Evolutionary conservation across 2,797 vertebrate genomes (phyloP).

Genomic region (Acanthornis magna): DNA sequence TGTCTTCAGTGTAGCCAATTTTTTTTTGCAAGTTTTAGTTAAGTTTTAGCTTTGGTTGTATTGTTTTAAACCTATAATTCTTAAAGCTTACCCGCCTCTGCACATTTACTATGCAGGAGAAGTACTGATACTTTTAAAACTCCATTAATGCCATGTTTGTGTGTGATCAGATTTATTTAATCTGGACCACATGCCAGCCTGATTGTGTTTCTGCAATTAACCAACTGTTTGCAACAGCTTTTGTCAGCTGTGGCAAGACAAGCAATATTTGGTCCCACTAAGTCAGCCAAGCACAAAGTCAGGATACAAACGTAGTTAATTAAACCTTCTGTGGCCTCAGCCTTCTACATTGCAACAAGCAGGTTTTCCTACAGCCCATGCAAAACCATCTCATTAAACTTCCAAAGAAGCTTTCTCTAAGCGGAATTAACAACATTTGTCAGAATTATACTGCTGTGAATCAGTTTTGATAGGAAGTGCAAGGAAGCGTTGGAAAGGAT

Average conservation of each 20-base stretch:
- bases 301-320: background rate
- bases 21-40: background rate
- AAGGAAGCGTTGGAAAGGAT: background rate
- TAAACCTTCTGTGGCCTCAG: background rate
- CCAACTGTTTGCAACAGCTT: background rate
- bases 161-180: background rate
- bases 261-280: background rate
- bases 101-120: background rate
- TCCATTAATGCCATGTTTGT: background rate
- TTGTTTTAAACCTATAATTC: background rate
- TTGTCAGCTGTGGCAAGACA: constrained; percentile 9
- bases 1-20: background rate
- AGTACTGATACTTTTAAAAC: background rate
- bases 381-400: background rate
- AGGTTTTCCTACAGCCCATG: background rate
- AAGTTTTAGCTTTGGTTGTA: background rate
- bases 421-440: background rate
- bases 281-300: constrained; percentile 18
- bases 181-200: background rate
- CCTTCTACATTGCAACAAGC: background rate
- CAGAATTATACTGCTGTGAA: background rate
- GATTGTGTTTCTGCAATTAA: background rate
- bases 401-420: background rate
- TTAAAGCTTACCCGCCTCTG: background rate
- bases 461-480: background rate